These are phyloP conservation scores for Hydractinia echinata DNA, from an alignment of 30 jellyfish, hydroid and myxozoan species.

Conservation along the genomic window DNA sequence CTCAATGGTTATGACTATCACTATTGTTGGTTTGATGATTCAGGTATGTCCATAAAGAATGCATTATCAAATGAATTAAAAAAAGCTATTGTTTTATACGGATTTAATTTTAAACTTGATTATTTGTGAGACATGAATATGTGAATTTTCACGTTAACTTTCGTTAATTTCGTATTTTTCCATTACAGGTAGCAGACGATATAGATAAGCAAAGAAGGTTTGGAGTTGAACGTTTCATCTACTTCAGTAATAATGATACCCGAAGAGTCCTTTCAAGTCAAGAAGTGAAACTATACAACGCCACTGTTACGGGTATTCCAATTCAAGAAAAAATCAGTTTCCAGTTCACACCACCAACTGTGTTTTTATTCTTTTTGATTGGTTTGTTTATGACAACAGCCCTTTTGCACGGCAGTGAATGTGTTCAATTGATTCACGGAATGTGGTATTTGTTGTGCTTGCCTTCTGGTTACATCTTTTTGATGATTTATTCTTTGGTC, in stretches of 20 bases:
- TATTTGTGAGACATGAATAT: not conserved
- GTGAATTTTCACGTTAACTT: not conserved
- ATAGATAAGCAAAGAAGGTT: constrained; percentile 46
- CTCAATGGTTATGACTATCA: constrained; percentile 76
- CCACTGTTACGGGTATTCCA: not conserved
- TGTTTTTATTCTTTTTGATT: constrained; percentile 67
- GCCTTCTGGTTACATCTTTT: constrained; percentile 94
- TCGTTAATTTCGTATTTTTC: not conserved
- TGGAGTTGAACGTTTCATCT: constrained; percentile 18
- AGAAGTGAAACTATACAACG: not conserved
- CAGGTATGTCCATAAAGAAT: constrained; percentile 49
- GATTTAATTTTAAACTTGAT: not conserved
- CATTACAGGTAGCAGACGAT: constrained; percentile 72
- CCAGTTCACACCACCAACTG: constrained; percentile 78
- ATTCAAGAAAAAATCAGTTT: not conserved
- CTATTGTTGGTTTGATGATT: constrained; percentile 86
- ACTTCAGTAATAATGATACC: not conserved
- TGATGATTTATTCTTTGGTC: constrained; percentile 78
- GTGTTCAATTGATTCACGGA: constrained; percentile 74
- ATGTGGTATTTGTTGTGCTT: constrained; percentile 82
- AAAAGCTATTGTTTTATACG: no score
- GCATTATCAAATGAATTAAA: no score
- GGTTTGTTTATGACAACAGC: constrained; percentile 72
- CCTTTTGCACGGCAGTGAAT: constrained; percentile 80
- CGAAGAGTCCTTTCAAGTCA: not conserved